phyloP scores from a whole-genome alignment of 2,113 vertebrate genomes.

The Oncorhynchus keta region DNA sequence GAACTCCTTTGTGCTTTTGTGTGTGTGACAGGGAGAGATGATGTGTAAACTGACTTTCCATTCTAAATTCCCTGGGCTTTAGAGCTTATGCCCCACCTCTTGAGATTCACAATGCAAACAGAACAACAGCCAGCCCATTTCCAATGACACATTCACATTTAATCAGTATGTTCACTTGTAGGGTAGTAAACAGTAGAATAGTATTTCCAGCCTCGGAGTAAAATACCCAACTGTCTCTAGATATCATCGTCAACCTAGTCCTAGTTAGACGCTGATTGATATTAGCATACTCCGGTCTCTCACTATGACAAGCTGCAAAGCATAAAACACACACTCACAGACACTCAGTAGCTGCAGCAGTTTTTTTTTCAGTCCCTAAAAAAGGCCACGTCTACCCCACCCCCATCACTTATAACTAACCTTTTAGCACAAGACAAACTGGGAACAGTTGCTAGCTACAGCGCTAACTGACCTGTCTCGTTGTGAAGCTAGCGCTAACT shows the following conservation, averaged over 20 bases:
- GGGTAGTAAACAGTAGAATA: background rate
- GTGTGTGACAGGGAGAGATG: background rate
- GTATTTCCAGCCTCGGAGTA: background rate
- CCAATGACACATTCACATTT: background rate
- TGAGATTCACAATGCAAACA: no score
- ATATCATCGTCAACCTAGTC: background rate
- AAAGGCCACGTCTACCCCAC: background rate
- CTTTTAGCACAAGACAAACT: background rate
- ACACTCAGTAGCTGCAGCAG: background rate
- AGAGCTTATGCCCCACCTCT: background rate
- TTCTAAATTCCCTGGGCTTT: background rate
- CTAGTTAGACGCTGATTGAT: background rate
- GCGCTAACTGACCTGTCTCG: conserved; percentile 1
- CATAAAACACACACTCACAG: background rate
- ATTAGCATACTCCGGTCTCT: background rate
- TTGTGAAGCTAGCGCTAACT: background rate
- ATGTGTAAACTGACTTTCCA: background rate
- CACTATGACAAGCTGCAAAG: background rate
- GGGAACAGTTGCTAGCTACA: background rate
- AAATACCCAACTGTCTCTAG: background rate
- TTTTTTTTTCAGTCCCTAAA: conserved; percentile 2
- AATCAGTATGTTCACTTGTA: background rate
- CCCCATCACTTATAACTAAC: conserved; percentile 7
- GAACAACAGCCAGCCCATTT: no score
- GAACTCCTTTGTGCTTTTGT: background rate